Percentiles rank a stretch among this genome's conserved stretches.
Evolutionary conservation across 1,140 invertebrate species (phyloP).

Genomic region (Chrysomallon squamiferum): DNA sequence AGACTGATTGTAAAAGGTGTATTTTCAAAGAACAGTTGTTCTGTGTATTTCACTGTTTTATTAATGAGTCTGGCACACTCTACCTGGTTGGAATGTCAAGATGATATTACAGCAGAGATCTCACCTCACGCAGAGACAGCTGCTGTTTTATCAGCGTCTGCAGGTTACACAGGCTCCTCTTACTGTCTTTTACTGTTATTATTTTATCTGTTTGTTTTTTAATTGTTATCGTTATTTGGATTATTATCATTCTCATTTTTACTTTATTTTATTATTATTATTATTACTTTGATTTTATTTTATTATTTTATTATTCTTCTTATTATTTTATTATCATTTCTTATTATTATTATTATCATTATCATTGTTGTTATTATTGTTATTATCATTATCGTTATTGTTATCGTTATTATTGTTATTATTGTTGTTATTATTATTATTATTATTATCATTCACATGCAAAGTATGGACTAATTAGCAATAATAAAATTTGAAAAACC

Average conservation of each 20-base stretch:
- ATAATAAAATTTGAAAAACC: no score
- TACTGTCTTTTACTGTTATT: background rate
- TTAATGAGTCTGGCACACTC: no score
- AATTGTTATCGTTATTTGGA: background rate
- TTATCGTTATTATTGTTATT: background rate
- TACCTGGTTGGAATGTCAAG: no score
- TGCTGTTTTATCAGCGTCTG: no score
- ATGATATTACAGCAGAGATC: no score
- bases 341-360: background rate
- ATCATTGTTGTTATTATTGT: background rate
- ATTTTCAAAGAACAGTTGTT: no score
- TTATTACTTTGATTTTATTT: background rate
- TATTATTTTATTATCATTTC: background rate
- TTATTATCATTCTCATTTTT: background rate
- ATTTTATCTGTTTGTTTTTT: background rate
- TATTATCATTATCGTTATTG: background rate
- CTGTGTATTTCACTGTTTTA: no score
- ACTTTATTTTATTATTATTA: background rate
- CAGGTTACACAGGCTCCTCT: no score
- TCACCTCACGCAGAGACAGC: no score
- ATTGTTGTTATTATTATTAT: background rate
- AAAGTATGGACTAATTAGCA: no score
- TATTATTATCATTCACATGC: constrained; percentile 3
- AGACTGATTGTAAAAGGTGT: no score
- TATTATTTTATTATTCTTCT: background rate